Percentiles rank a stretch among this genome's conserved stretches.
phyloP scores from a whole-genome alignment of 1,140 invertebrate species.

The Nixonia krombeini region DNA sequence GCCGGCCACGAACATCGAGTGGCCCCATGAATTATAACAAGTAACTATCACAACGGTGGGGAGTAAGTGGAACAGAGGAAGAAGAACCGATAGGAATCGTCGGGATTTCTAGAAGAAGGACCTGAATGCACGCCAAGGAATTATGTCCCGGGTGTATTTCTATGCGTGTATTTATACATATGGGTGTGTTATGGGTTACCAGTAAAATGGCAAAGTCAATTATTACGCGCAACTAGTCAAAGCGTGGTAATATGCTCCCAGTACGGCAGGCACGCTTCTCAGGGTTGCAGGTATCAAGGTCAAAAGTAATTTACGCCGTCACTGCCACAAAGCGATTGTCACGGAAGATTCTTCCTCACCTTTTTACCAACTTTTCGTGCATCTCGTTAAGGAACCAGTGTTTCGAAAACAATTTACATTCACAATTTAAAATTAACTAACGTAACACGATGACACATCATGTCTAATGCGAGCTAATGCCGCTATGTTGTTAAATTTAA shows the following conservation, averaged over 20 bases:
- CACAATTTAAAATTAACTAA: too few relatives aligned
- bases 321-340: background rate
- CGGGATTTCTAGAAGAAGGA: constrained; percentile 25
- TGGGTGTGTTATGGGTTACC: constrained; percentile 6
- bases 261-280: constrained; percentile 40
- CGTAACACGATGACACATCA: too few relatives aligned
- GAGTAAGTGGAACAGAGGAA: constrained; percentile 31
- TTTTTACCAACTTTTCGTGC: too few relatives aligned
- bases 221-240: constrained; percentile 2
- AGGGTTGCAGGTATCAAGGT: constrained; percentile 24
- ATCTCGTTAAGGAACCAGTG: too few relatives aligned
- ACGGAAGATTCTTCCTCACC: constrained; percentile 13
- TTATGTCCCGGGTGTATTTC: background rate
- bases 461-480: too few relatives aligned
- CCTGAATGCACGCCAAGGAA: constrained; percentile 48
- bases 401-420: too few relatives aligned
- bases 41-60: constrained; percentile 49
- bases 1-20: constrained; percentile 58
- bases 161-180: constrained; percentile 20
- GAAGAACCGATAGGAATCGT: constrained; percentile 14
- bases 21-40: constrained; percentile 72
- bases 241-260: constrained; percentile 40
- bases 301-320: constrained; percentile 34
- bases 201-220: too few relatives aligned
- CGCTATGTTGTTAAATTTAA: too few relatives aligned